Conservation (phyloP, 2,113 vertebrate genomes). For the Etheostoma cragini region DNA sequence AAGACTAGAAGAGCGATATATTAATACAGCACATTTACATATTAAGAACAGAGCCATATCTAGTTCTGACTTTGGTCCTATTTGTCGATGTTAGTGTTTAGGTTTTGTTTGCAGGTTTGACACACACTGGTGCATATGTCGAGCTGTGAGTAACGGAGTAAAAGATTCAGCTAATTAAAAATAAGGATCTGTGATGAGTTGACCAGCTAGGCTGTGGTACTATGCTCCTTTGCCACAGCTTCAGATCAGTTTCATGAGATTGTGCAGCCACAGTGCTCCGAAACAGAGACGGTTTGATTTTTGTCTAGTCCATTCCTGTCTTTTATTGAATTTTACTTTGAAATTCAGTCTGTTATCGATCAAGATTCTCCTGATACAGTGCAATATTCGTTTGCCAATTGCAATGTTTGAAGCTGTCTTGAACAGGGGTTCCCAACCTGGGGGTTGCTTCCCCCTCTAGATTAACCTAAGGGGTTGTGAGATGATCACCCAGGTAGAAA, state of each 20-base stretch:
- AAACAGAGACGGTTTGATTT: not conserved
- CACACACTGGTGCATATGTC: not conserved
- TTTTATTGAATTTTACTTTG: not conserved
- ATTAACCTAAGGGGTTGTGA: too few species aligned
- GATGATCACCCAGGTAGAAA: too few species aligned
- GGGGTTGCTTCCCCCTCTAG: too few species aligned
- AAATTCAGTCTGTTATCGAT: not conserved
- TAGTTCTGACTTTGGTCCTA: not conserved
- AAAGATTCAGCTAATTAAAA: conserved; percentile 8
- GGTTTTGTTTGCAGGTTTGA: not conserved
- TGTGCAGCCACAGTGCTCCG: not conserved
- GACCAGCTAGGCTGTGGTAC: not conserved
- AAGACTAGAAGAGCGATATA: too few species aligned
- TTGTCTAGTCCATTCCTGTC: not conserved
- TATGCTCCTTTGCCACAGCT: not conserved
- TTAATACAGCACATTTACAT: too few species aligned
- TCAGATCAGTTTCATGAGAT: not conserved
- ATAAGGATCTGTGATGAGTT: not conserved
- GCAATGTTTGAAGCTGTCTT: too few species aligned
- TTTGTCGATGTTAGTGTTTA: not conserved
- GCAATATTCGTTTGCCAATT: not conserved
- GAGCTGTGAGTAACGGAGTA: not conserved
- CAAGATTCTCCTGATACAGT: not conserved
- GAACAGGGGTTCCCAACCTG: too few species aligned
- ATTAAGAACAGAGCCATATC: not conserved